Evolutionary conservation across 2,888 invertebrate species (phyloP).

Genomic region (Clostera curtula): DNA sequence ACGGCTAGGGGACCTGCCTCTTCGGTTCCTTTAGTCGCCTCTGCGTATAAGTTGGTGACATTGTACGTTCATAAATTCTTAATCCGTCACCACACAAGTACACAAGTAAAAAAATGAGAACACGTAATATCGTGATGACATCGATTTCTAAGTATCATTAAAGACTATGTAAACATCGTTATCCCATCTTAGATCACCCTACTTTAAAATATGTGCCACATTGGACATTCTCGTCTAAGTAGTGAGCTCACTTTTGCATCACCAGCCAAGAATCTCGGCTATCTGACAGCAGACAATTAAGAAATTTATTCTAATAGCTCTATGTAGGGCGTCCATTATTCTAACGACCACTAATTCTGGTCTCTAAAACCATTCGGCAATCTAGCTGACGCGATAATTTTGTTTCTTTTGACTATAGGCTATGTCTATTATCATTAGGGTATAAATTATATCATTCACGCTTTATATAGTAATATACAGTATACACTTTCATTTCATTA

Average conservation of each 20-base stretch:
- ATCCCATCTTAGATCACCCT: conserved; percentile 4
- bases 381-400: conserved; percentile 11
- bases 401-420: conserved; percentile 7
- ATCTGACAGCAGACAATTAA: conserved; percentile 57
- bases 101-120: too few species aligned
- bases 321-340: conserved; percentile 59
- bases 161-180: conserved; percentile 1
- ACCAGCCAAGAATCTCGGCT: conserved; percentile 57
- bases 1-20: too few species aligned
- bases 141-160: not conserved
- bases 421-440: conserved; percentile 16
- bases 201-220: conserved; percentile 14
- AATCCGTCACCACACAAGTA: too few species aligned
- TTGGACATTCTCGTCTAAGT: conserved; percentile 39
- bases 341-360: conserved; percentile 59
- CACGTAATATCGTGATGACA: not conserved
- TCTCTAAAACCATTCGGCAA: conserved; percentile 23
- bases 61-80: too few species aligned
- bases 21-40: too few species aligned
- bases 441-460: conserved; percentile 7
- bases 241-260: conserved; percentile 64
- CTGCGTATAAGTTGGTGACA: too few species aligned
- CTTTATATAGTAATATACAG: conserved; percentile 5
- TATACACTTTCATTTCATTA: too few species aligned
- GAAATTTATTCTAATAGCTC: conserved; percentile 63